These are phyloP conservation scores for Rhopalosiphum nymphaeae DNA, from an alignment of 2,888 invertebrate genomes.

Conservation along the genomic window DNA sequence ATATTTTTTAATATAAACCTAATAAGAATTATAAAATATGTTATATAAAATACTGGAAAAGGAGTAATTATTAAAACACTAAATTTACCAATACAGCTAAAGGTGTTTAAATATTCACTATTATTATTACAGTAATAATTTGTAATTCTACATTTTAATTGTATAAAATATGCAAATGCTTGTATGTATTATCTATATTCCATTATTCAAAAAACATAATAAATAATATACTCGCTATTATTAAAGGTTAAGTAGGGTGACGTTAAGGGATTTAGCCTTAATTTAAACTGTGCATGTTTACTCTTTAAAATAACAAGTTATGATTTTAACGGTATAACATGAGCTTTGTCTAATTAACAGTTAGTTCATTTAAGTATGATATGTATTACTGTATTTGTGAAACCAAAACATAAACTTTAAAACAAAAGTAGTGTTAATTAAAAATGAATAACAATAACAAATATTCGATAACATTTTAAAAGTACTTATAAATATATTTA, in stretches of 20 bases:
- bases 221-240: no score
- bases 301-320: background rate
- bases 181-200: background rate
- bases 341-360: background rate
- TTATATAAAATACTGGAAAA: background rate
- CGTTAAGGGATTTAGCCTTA: background rate
- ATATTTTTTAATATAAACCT: background rate
- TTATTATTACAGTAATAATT: background rate
- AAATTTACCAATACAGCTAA: background rate
- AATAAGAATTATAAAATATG: background rate
- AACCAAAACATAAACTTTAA: background rate
- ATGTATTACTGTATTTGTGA: background rate
- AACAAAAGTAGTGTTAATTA: background rate
- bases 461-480: background rate
- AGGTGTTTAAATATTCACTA: no score
- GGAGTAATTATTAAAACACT: background rate
- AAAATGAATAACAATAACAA: no score
- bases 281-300: background rate
- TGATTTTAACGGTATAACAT: background rate
- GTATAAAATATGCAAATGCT: background rate
- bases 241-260: no score
- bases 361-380: no score
- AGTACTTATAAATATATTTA: background rate
- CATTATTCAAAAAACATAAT: background rate
- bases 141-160: background rate